Percentiles rank a stretch among this genome's conserved stretches.
These are phyloP conservation scores for Archivesica marissinica DNA, from an alignment of 1,140 invertebrate genomes.

Conservation along the genomic window DNA sequence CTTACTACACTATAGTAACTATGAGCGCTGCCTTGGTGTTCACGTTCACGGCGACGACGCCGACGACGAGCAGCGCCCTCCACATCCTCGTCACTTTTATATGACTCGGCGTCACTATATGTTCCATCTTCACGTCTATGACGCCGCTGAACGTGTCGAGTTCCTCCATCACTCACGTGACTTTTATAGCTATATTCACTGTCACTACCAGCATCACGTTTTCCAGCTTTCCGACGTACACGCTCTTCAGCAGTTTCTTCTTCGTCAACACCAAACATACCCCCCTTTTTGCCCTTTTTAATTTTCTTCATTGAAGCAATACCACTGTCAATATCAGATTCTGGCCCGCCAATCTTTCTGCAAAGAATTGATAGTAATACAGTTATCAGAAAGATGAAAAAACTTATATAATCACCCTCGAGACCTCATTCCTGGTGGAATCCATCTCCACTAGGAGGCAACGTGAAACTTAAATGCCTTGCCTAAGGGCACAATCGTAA, in stretches of 20 bases:
- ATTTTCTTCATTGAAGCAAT: slow-evolving; percentile 74
- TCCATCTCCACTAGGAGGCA: no score
- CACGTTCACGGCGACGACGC: slow-evolving; percentile 75
- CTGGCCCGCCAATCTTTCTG: slow-evolving; percentile 72
- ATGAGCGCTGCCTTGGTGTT: slow-evolving; percentile 78
- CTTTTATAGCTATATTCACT: slow-evolving; percentile 82
- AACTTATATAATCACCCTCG: no score
- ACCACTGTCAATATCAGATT: slow-evolving; percentile 74
- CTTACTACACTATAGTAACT: slow-evolving; percentile 82
- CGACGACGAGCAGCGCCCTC: slow-evolving; percentile 78
- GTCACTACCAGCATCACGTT: slow-evolving; percentile 78
- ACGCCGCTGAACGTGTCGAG: slow-evolving; percentile 77
- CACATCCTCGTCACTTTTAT: slow-evolving; percentile 79
- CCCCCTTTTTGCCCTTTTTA: slow-evolving; percentile 65
- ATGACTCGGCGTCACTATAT: slow-evolving; percentile 79
- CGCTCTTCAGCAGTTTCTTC: slow-evolving; percentile 75
- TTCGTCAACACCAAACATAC: slow-evolving; percentile 57
- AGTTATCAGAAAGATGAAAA: no score
- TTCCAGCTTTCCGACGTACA: slow-evolving; percentile 70
- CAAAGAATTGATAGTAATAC: no score
- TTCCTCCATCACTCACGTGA: slow-evolving; percentile 80
- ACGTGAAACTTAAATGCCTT: no score
- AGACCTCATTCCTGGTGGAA: no score
- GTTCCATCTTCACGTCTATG: slow-evolving; percentile 80
- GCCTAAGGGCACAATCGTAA: no score